Conservation (phyloP, 2,888 invertebrate species). For the Pteria penguin region DNA sequence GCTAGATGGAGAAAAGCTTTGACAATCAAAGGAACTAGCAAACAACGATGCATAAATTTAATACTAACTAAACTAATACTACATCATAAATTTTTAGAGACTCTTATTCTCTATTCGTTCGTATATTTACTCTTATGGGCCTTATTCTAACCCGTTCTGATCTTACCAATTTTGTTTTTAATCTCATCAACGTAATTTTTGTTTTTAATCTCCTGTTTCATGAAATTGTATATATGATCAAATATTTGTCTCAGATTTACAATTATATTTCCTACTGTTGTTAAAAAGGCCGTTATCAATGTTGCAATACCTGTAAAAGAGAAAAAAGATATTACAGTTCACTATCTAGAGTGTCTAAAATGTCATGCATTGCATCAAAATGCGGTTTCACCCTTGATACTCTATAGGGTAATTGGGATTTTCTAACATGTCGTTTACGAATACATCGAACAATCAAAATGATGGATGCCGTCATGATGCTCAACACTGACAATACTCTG, state of each 20-base stretch:
- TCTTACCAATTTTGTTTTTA: background rate
- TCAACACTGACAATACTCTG: too few species aligned
- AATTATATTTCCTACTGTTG: background rate
- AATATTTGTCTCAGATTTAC: background rate
- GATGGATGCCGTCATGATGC: too few species aligned
- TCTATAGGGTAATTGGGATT: too few species aligned
- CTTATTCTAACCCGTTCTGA: background rate
- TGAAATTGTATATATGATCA: background rate
- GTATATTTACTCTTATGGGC: background rate
- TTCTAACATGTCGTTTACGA: too few species aligned
- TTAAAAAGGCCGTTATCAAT: background rate
- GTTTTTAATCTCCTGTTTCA: background rate
- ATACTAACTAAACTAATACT: too few species aligned
- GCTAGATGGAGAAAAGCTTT: background rate
- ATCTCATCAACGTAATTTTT: background rate
- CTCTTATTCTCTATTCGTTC: background rate
- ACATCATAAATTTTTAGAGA: too few species aligned
- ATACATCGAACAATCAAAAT: too few species aligned
- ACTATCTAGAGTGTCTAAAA: too few species aligned
- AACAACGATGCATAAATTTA: background rate
- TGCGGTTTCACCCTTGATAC: too few species aligned
- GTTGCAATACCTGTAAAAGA: background rate
- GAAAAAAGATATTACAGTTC: too few species aligned
- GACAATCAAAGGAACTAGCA: background rate
- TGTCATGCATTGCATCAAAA: too few species aligned